Percentiles rank a stretch among this genome's conserved stretches.
Conservation (phyloP, 2,113 vertebrate species). For the Xerus inauris region DNA sequence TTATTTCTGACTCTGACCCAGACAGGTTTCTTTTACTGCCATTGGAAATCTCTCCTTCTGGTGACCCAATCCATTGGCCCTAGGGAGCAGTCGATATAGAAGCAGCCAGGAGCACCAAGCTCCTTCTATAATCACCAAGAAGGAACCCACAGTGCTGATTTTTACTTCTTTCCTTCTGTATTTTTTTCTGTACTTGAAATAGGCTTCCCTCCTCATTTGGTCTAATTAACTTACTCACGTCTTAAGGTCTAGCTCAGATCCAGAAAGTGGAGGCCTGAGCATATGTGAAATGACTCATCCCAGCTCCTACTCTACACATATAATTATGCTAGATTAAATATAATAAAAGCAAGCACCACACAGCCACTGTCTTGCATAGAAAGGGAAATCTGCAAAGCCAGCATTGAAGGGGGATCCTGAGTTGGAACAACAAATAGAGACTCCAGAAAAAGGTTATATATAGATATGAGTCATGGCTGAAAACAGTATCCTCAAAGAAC, state of each 20-base stretch:
- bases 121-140: background rate
- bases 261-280: background rate
- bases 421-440: background rate
- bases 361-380: background rate
- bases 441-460: background rate
- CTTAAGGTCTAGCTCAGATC: background rate
- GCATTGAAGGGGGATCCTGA: background rate
- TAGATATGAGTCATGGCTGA: background rate
- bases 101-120: background rate
- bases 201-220: background rate
- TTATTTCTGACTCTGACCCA: background rate
- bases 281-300: background rate
- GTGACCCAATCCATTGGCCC: background rate
- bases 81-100: background rate
- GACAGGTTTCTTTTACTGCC: background rate
- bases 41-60: background rate
- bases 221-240: background rate
- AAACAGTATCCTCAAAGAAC: background rate
- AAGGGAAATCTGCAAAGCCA: background rate
- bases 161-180: background rate
- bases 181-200: background rate
- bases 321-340: background rate
- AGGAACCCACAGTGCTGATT: background rate
- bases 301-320: background rate
- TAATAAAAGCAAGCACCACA: background rate